phyloP scores from a whole-genome alignment of 2,888 invertebrate species.

The Agrypnus murinus region DNA sequence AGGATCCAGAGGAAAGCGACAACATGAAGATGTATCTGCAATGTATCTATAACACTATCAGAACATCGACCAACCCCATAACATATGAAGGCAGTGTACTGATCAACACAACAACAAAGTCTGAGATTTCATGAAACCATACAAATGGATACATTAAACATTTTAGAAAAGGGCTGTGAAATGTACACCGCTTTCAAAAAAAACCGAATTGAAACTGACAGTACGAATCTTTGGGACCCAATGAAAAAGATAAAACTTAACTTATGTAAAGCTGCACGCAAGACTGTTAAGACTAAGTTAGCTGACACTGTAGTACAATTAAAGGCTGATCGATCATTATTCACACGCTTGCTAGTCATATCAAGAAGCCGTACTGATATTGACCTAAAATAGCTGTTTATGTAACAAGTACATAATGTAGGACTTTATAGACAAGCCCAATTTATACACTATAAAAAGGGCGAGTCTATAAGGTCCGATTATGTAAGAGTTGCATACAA shows the following conservation, averaged over 20 bases:
- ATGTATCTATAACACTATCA: slow-evolving; percentile 7
- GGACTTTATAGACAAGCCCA: no score
- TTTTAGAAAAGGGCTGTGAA: slow-evolving; percentile 9
- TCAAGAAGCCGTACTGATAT: slow-evolving; percentile 12
- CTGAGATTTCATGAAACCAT: slow-evolving; percentile 3
- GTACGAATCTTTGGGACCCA: neutral
- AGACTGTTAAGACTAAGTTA: slow-evolving; percentile 12
- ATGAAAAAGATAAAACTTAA: slow-evolving; percentile 8
- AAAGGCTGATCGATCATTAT: no score
- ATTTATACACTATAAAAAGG: no score
- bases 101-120: slow-evolving; percentile 1
- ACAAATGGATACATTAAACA: slow-evolving; percentile 4
- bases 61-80: slow-evolving; percentile 7
- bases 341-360: no score
- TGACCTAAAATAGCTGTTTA: neutral
- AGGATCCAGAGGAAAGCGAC: neutral
- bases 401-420: no score
- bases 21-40: slow-evolving; percentile 6
- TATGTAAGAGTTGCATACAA: no score
- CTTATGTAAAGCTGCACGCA: neutral
- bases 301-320: slow-evolving; percentile 9
- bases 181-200: no score
- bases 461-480: no score
- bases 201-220: no score
- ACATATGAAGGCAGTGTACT: neutral